A percentile compares a stretch with the other conserved stretches of the same genome.
Evolutionary conservation across 2,113 vertebrate genomes (phyloP).

Genomic region (Bubo scandiacus): DNA sequence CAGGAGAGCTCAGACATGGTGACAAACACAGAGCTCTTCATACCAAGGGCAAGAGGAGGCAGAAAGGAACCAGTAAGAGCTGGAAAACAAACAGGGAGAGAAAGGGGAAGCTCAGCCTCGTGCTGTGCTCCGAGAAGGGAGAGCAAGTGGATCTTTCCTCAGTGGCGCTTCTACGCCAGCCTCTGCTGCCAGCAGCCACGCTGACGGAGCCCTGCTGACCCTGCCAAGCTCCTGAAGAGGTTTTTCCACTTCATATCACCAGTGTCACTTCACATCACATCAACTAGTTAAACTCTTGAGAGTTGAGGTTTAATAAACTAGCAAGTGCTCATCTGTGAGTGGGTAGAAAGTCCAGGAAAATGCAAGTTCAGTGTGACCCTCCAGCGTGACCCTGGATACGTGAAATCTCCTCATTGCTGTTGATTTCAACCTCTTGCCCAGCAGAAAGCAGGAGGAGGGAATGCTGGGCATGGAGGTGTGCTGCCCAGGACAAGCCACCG

Average conservation of each 20-base stretch:
- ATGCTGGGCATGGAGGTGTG: not conserved
- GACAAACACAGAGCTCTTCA: not conserved
- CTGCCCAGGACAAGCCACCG: not conserved
- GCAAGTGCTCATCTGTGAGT: not conserved
- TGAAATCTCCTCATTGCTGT: not conserved
- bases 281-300: not conserved
- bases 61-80: not conserved
- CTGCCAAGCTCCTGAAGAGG: not conserved
- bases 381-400: rapidly evolving
- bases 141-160: not conserved
- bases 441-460: not conserved
- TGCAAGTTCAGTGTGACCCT: rapidly evolving
- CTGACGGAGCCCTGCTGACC: rapidly evolving
- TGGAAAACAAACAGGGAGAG: not conserved
- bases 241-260: not conserved
- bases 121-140: rapidly evolving
- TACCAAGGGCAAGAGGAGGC: not conserved
- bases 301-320: rapidly evolving
- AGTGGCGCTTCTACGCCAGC: not conserved
- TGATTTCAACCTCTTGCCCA: not conserved
- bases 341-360: not conserved
- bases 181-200: not conserved
- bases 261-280: rapidly evolving
- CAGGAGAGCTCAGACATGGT: not conserved
- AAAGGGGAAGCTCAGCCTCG: rapidly evolving